These are phyloP conservation scores for Apteryx mantelli DNA, from an alignment of 2,113 vertebrate species.

Conservation along the genomic window DNA sequence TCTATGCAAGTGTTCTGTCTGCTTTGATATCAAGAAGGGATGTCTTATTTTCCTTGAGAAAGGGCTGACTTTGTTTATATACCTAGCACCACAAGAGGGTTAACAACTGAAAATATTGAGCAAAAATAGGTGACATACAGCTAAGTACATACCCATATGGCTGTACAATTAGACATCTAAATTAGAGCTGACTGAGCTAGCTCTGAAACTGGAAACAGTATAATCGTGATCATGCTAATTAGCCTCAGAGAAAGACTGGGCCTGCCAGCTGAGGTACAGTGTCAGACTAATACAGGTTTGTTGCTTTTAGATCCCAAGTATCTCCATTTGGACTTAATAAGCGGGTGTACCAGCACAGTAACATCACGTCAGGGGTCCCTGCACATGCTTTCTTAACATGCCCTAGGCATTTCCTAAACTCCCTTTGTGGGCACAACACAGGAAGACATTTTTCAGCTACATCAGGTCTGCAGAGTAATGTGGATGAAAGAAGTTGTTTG, in stretches of 20 bases:
- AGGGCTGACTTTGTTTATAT: fast-evolving
- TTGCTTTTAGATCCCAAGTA: background rate
- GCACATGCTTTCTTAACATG: background rate
- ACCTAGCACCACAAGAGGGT: background rate
- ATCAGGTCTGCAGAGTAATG: background rate
- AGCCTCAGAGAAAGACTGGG: background rate
- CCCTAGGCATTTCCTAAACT: background rate
- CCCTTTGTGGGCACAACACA: background rate
- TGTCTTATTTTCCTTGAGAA: background rate
- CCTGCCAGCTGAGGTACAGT: background rate
- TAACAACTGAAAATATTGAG: background rate
- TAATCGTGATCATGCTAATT: background rate
- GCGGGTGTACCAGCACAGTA: background rate
- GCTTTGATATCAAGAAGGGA: background rate
- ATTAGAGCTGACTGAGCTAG: too few species aligned
- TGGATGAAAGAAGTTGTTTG: background rate
- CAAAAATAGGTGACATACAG: background rate
- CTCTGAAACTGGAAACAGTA: background rate
- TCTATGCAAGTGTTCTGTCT: background rate
- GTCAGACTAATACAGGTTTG: background rate
- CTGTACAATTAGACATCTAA: background rate
- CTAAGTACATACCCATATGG: background rate
- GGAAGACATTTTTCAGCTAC: background rate
- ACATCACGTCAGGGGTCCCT: background rate
- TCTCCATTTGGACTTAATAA: background rate